Evolutionary conservation across 2,888 invertebrate genomes (phyloP).

Genomic region (Anthophora plumipes): DNA sequence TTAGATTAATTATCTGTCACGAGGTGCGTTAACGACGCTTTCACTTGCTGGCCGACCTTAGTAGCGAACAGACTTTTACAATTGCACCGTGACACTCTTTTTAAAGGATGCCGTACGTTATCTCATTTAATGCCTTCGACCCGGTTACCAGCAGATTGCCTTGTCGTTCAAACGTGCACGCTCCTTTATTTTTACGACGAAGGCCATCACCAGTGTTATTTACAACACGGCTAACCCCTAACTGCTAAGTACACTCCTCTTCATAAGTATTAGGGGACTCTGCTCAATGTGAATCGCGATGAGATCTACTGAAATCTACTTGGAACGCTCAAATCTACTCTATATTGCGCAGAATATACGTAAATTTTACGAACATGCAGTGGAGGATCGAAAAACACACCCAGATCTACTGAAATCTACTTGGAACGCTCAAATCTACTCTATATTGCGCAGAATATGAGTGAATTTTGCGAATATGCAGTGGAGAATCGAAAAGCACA

Average conservation of each 20-base stretch:
- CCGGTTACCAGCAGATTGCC: conserved; percentile 46
- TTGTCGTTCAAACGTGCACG: conserved; percentile 32
- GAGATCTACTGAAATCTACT: too few relatives aligned
- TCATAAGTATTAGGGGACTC: too few relatives aligned
- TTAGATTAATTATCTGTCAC: conserved; percentile 43
- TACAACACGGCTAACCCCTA: conserved; percentile 33
- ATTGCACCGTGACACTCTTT: conserved; percentile 45
- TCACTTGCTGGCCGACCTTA: conserved; percentile 17
- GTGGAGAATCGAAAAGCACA: too few relatives aligned
- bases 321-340: too few relatives aligned
- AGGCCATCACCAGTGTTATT: conserved; percentile 38
- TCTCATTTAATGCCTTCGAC: conserved; percentile 29
- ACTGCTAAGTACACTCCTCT: conserved; percentile 14
- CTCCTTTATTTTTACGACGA: conserved; percentile 14
- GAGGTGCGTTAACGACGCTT: conserved; percentile 36
- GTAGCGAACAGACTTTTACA: conserved; percentile 19
- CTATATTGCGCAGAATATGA: too few relatives aligned
- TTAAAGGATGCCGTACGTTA: conserved; percentile 34
- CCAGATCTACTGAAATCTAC: too few relatives aligned
- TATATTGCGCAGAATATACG: too few relatives aligned
- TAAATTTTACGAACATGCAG: too few relatives aligned
- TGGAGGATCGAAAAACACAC: too few relatives aligned
- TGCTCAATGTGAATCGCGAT: too few relatives aligned
- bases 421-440: too few relatives aligned
- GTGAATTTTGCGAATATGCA: too few relatives aligned